These are phyloP conservation scores for Temnothorax unifasciatus DNA, from an alignment of 2,888 invertebrate species.

Conservation along the genomic window DNA sequence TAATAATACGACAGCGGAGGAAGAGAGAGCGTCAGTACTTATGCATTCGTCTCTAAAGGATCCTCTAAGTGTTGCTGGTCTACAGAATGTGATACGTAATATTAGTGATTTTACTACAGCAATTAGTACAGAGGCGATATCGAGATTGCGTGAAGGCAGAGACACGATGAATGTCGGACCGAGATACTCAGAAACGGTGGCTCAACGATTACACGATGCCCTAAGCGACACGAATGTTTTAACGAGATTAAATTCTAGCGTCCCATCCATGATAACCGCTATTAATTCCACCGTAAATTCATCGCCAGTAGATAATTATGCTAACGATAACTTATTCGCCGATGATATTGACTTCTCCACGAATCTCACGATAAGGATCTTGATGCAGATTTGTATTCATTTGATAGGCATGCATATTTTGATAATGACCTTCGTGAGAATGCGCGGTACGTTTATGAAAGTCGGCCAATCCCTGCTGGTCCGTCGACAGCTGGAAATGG, in stretches of 20 bases:
- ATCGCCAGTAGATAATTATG: conserved; percentile 58
- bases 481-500: conserved; percentile 95
- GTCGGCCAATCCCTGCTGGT: conserved; percentile 96
- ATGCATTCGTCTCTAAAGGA: conserved; percentile 46
- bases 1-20: conserved; percentile 53
- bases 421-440: conserved; percentile 96
- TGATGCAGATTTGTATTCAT: conserved; percentile 96
- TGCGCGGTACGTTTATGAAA: conserved; percentile 98
- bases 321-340: conserved; percentile 60
- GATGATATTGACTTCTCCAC: conserved; percentile 79
- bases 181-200: conserved; percentile 57
- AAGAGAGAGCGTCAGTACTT: conserved; percentile 52
- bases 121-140: conserved; percentile 50
- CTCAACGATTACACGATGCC: conserved; percentile 62
- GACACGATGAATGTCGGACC: conserved; percentile 65
- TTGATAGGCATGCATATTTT: conserved; percentile 97
- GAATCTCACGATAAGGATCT: conserved; percentile 89
- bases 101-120: conserved; percentile 64
- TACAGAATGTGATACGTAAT: conserved; percentile 63
- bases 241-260: conserved; percentile 72
- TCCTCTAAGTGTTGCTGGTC: conserved; percentile 55
- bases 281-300: conserved; percentile 60
- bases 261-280: conserved; percentile 57
- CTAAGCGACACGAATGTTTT: conserved; percentile 65
- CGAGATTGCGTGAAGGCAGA: conserved; percentile 57